Conservation (phyloP, 2,888 invertebrate genomes). For the Petrolisthes cinctipes region DNA sequence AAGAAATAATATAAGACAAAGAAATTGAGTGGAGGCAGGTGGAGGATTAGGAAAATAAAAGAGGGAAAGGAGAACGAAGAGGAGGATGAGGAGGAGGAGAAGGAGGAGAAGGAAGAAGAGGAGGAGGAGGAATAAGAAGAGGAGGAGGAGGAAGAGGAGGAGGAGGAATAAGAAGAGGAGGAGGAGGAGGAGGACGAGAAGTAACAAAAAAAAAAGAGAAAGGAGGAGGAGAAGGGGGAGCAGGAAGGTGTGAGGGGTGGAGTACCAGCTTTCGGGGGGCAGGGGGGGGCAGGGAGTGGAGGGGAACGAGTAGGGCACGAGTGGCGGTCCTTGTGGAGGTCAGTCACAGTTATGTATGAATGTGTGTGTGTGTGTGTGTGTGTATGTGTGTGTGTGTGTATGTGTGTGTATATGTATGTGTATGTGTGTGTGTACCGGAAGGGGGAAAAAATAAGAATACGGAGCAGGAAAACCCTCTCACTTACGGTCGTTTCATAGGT, state of each 20-base stretch:
- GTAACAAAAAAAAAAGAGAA: neutral
- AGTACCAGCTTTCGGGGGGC: neutral
- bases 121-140: neutral
- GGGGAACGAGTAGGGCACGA: neutral
- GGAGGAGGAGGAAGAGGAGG: neutral
- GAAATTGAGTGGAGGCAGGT: neutral
- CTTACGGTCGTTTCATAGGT: too few relatives aligned
- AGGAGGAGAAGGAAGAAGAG: neutral
- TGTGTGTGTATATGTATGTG: neutral
- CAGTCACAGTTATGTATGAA: neutral
- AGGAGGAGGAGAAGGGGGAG: neutral
- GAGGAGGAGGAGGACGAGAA: neutral
- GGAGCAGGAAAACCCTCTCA: too few relatives aligned
- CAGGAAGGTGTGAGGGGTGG: neutral
- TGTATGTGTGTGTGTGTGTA: neutral
- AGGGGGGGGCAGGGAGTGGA: neutral
- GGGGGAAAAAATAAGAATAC: neutral
- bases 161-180: neutral
- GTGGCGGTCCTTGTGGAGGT: neutral
- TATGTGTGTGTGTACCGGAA: neutral
- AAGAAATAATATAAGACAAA: neutral
- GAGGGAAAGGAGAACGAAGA: neutral
- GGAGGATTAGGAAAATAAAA: neutral
- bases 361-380: neutral
- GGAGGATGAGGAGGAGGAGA: neutral